Evolutionary conservation across 2,113 vertebrate genomes (phyloP).

Genomic region (Agelaius phoeniceus): DNA sequence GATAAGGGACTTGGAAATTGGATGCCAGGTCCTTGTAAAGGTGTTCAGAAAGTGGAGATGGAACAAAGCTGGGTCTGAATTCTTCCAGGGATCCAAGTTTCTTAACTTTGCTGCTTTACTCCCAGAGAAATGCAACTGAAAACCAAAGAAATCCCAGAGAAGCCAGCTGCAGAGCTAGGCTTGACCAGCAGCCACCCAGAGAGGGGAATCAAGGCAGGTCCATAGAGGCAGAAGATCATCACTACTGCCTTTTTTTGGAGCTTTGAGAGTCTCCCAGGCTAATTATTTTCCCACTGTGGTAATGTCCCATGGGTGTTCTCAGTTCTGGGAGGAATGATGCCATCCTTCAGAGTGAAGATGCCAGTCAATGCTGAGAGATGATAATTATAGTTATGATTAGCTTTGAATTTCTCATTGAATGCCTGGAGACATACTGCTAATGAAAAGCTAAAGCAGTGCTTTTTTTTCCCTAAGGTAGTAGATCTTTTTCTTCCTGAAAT

Average conservation of each 20-base stretch:
- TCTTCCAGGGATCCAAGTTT: not conserved
- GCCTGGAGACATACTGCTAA: not conserved
- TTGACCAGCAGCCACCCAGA: not conserved
- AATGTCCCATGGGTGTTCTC: not conserved
- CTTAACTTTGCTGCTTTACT: not conserved
- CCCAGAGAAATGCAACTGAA: rapidly evolving
- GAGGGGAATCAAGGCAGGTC: not conserved
- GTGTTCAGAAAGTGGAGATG: not conserved
- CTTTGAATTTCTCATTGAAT: not conserved
- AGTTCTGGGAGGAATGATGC: not conserved
- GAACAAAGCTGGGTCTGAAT: not conserved
- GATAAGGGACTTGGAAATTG: not conserved
- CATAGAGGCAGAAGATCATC: not conserved
- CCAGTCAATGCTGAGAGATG: not conserved
- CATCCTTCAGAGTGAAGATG: not conserved
- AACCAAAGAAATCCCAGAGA: not conserved
- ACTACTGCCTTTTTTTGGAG: not conserved
- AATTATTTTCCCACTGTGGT: not conserved
- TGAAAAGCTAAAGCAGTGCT: not conserved
- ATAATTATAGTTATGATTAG: not conserved
- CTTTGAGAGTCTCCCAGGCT: not conserved
- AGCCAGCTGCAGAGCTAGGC: not conserved
- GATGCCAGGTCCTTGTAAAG: not conserved
- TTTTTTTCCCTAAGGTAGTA: not conserved
- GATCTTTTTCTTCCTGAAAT: not conserved